A percentile compares a stretch with the other conserved stretches of the same genome.
Evolutionary conservation across 2,113 vertebrate genomes (phyloP).

Genomic region (Chionis minor): DNA sequence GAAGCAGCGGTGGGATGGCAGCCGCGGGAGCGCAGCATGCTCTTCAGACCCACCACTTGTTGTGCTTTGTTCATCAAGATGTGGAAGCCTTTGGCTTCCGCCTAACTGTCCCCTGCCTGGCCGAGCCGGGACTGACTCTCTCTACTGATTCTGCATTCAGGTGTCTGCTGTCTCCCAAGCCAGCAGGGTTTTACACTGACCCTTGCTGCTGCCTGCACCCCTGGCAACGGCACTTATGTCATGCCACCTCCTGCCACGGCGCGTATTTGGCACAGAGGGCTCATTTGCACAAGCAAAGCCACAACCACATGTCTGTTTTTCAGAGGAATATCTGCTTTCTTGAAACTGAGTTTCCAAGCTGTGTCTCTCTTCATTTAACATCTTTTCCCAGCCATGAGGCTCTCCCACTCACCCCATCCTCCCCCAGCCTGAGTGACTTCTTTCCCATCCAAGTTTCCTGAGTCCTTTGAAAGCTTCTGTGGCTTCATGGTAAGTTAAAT

Average conservation of each 20-base stretch:
- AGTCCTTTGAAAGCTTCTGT: neutral
- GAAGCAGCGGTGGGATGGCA: rapidly evolving
- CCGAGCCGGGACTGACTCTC: neutral
- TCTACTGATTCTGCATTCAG: neutral
- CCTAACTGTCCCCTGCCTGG: neutral
- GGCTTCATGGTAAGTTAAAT: neutral
- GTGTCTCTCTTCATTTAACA: neutral
- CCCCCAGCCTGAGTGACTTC: neutral
- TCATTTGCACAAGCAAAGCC: neutral
- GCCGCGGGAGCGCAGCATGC: neutral
- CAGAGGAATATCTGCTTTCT: neutral
- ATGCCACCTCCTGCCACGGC: rapidly evolving
- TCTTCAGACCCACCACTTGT: too few relatives aligned
- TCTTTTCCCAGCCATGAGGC: neutral
- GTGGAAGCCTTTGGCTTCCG: neutral
- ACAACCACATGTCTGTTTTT: neutral
- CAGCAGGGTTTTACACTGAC: neutral
- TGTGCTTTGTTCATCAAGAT: neutral
- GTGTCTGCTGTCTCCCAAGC: rapidly evolving
- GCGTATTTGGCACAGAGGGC: neutral
- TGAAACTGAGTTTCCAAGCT: neutral
- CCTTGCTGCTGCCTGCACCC: rapidly evolving
- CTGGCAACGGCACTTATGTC: neutral
- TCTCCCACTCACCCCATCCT: too few relatives aligned
- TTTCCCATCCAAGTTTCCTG: neutral